Evolutionary conservation across 2,113 vertebrate genomes (phyloP).

Genomic region (Prolemur simus): DNA sequence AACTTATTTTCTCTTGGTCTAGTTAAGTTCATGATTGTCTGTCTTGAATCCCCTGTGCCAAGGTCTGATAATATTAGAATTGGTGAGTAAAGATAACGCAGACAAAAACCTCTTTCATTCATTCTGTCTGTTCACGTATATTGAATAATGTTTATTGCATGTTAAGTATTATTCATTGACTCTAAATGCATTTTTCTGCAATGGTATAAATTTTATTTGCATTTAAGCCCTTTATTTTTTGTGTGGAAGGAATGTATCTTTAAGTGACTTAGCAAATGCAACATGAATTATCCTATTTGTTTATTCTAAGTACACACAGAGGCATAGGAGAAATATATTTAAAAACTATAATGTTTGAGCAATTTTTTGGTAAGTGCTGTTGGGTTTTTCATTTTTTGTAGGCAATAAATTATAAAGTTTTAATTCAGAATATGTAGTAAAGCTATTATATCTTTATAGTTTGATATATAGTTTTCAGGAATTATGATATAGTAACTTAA

Average conservation of each 20-base stretch:
- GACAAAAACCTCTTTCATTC: neutral
- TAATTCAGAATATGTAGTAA: conserved; percentile 5
- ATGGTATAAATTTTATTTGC: conserved; percentile 42
- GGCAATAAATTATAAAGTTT: conserved; percentile 15
- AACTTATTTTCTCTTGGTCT: neutral
- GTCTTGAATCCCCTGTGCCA: conserved; percentile 23
- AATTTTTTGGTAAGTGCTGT: conserved; percentile 21
- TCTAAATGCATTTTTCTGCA: conserved; percentile 21
- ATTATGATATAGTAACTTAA: conserved; percentile 19
- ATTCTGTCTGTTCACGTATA: neutral
- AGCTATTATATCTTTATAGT: conserved; percentile 34
- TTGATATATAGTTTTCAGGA: conserved; percentile 33
- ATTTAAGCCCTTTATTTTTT: conserved; percentile 11
- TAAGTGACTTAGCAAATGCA: conserved; percentile 12
- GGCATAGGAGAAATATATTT: conserved; percentile 44
- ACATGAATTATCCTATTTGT: neutral
- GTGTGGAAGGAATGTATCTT: neutral
- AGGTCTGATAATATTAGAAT: conserved; percentile 32
- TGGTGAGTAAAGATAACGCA: neutral
- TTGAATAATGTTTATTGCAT: conserved; percentile 22
- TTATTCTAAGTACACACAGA: conserved; percentile 5
- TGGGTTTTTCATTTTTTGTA: conserved; percentile 59
- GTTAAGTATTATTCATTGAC: conserved; percentile 26
- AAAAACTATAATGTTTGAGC: conserved; percentile 7
- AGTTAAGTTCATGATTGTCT: neutral